Conservation (phyloP, 2,888 invertebrate genomes). For the Tolmerus cingulatus region DNA sequence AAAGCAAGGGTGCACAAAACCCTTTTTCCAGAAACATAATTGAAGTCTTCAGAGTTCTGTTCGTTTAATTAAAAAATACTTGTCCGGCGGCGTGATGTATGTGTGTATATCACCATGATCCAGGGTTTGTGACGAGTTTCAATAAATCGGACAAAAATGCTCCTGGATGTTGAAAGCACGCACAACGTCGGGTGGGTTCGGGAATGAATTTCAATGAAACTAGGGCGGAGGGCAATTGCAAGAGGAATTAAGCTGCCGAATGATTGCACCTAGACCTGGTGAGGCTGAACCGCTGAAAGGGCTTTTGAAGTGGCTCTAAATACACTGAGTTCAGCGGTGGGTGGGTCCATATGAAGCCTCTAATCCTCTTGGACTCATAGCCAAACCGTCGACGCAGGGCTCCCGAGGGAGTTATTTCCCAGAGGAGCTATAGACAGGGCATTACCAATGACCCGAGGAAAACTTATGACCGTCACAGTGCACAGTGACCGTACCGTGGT, state of each 20-base stretch:
- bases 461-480: background rate
- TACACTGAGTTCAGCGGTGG: background rate
- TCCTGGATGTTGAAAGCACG: background rate
- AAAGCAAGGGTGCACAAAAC: background rate
- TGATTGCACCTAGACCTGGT: background rate
- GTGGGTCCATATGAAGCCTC: background rate
- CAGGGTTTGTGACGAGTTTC: background rate
- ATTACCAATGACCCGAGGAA: background rate
- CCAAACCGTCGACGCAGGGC: background rate
- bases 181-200: background rate
- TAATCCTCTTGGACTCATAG: background rate
- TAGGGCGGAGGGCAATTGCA: background rate
- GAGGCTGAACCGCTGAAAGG: background rate
- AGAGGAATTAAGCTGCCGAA: background rate
- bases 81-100: background rate
- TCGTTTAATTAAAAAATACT: slow-evolving; percentile 2
- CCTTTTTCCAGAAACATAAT: background rate
- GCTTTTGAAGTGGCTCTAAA: background rate
- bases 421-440: background rate
- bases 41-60: background rate
- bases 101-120: background rate
- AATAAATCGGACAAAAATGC: background rate
- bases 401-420: background rate
- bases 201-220: background rate
- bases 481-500: background rate